Conservation (phyloP, 2,113 vertebrate genomes). For the Amazona vittata region DNA sequence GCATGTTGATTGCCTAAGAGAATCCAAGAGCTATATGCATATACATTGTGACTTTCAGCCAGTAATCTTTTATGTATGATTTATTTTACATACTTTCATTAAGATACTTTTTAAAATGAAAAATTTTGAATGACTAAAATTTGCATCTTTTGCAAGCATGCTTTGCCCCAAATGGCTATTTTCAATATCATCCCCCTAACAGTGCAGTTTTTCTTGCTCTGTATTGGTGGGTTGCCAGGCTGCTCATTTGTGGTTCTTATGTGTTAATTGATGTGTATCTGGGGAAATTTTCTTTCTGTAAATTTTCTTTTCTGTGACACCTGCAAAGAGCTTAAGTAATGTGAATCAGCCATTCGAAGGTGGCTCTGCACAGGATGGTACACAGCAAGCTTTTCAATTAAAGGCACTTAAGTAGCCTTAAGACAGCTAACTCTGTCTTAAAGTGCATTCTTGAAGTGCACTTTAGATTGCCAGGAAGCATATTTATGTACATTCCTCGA, state of each 20-base stretch:
- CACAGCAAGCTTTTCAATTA: background rate
- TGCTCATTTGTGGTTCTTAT: background rate
- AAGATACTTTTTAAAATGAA: background rate
- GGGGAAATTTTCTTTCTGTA: background rate
- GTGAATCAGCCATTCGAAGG: background rate
- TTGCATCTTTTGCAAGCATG: background rate
- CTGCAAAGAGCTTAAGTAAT: background rate
- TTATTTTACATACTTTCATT: background rate
- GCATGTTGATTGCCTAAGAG: background rate
- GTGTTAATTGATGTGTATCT: background rate
- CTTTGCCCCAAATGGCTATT: background rate
- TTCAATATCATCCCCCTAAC: background rate
- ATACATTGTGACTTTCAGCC: background rate
- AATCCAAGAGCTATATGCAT: background rate
- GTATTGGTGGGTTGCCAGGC: background rate
- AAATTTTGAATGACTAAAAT: background rate
- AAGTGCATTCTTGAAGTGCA: background rate
- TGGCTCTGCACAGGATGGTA: background rate
- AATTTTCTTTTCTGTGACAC: background rate
- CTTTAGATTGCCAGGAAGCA: background rate
- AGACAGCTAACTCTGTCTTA: background rate
- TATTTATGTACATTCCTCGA: background rate
- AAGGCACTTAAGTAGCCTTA: background rate
- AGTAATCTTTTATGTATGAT: background rate
- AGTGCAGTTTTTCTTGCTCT: background rate